Base-by-base conservation (phyloP, 2,113 vertebrate genomes). In the Nycticebus coucang region DNA sequence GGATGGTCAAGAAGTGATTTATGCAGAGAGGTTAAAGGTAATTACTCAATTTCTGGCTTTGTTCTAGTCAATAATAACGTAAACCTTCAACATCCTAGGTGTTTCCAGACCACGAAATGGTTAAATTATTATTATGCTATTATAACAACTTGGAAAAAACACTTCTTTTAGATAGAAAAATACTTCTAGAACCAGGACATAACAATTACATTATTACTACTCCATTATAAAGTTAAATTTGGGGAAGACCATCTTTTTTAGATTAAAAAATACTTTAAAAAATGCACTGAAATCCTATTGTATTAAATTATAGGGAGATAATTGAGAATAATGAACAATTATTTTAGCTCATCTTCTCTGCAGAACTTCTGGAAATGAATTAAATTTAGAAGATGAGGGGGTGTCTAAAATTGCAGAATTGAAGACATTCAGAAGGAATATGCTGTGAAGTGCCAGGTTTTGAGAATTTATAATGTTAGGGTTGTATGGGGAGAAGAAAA, bases 361-460 rank as follows among this genome's bases (percentile, higher is more conserved):
- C 24, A 57, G 88, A 88, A 91, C 91, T 97, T 92, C 30, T 72
- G 66, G 26, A 93, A 79, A 89, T 10, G 2, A 97, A 92, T 95
- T 96, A 97, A 97, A 94, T 91, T 81, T 89, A 92, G 81, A 96
- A 94, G 59, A 53, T 59, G 79, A 78, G 45, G 41, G 81, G 83
- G 93, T 77, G 92, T 87, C 57, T 53, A 91, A 83, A 96, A 82
- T 12, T 79, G 78, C 13, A 57, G 45, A 98, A 97, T 94, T 78
- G 26, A 97, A 97, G 78, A 62, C 2, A 86, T 68, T 98, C 41
- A 80, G 85, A 97, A 92, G 59, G 72, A 96, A 97, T 92, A 92
- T 69, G 45, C 5, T 15, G 7, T 33, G 50, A 97, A 89, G 55
- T 93, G 80, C 57, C 95, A 97, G 19, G 89, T 96, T 97, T 68